Percentiles rank a stretch among this genome's conserved stretches.
Conservation (phyloP, 2,797 vertebrate genomes). For the Rousettus madagascariensis region DNA sequence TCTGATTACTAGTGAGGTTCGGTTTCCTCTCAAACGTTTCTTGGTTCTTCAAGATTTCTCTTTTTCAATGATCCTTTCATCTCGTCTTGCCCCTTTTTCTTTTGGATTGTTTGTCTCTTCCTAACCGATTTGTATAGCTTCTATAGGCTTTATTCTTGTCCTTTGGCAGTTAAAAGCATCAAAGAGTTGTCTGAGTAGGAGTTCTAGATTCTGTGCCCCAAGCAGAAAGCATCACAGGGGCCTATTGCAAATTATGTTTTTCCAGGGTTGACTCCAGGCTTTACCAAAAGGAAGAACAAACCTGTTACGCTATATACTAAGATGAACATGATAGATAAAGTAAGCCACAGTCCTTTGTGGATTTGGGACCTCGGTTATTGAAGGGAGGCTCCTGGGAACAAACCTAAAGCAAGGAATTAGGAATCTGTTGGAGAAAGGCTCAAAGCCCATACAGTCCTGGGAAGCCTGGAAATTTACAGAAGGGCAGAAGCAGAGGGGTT, state of each 20-base stretch:
- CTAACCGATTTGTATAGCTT: neutral
- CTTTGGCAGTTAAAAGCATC: neutral
- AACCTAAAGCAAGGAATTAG: neutral
- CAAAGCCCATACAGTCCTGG: neutral
- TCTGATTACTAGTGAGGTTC: neutral
- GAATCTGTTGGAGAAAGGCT: neutral
- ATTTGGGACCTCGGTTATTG: neutral
- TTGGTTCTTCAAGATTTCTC: neutral
- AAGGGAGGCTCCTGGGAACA: neutral
- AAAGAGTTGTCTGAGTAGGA: neutral
- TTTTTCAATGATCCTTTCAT: neutral
- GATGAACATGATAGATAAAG: neutral
- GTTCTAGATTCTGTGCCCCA: neutral
- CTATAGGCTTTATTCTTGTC: neutral
- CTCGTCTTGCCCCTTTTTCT: neutral
- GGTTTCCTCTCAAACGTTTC: neutral
- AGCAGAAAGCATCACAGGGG: neutral
- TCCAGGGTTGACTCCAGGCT: neutral
- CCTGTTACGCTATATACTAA: neutral
- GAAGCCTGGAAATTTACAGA: neutral
- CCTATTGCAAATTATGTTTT: neutral
- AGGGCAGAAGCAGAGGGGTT: neutral
- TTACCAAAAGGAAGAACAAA: neutral
- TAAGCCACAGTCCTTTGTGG: neutral
- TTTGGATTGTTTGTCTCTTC: neutral